Base-by-base conservation (phyloP, 2,888 invertebrate species). In the Sminthurinus aureus region DNA sequence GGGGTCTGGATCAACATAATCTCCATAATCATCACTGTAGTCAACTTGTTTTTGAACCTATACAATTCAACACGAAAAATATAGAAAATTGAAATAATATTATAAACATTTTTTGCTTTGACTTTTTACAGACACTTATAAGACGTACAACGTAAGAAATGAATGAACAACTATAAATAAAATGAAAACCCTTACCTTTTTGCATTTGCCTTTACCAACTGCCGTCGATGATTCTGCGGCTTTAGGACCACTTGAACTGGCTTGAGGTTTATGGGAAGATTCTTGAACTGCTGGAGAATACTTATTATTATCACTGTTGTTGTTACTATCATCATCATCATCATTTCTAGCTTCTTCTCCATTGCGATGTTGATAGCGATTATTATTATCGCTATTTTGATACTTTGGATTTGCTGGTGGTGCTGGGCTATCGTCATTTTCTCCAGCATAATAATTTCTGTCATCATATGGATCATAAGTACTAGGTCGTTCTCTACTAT, bases 1-100 rank as follows among this genome's bases (percentile, higher is more conserved):
- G 15, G 83, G 74, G n/a, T 85, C 87, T 3, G 88, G 87, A 6
- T 88, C 87, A n/a, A 84, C 83, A 79, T 85, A 87, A 0, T 80
- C 83, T 20, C 88, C 85, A 76, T 89, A 86, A 11, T 89, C 87
- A 67, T 90, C 89, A 9, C 89, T 88, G 11, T 89, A 83, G 66
- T 89, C 87, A 38, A 89, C 88, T 51, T 84, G 84, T 84, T 89
- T 89, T 66, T 89, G 87, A 51, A 89, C 85, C 87, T 89, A n/a
- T n/a, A 85, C 22, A 78, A 82, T 38, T 58, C 20, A 73, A 83
- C 26, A 79, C n/a, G 13, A 9, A 50, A 64, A 51, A 79, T 26
- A 22, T 50, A 64, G 52, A 18, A n/a, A 66, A 75, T n/a, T 22
- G 2, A 22, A 1, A 12, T n/a, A 22, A 69, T 9, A n/a, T n/a